Base-by-base conservation (phyloP, 2,888 invertebrate genomes). In the Cremastinae sp. region DNA sequence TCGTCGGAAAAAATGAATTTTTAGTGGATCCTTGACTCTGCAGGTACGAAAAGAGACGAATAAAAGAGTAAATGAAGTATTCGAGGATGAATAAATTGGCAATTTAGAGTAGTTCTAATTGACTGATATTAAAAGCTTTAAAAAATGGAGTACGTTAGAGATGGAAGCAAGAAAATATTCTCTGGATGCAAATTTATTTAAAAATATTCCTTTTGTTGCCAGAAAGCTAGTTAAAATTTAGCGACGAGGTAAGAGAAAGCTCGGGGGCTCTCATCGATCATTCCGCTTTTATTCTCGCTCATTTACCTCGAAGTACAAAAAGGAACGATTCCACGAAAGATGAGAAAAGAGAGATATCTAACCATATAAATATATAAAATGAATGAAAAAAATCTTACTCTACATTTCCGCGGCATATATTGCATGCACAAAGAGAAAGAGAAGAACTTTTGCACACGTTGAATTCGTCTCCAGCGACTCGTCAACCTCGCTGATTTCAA, bases 291-390 rank as follows among this genome's bases (percentile, higher is more conserved):
- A 43, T 78, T 71, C 12, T 58, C 20, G 43, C 37, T 62, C 69
- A 2, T 20, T 9, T 2, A 22, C 47, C 39, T 59, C 45, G n/a
- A 49, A 43, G 43, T 22, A 47, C 56, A 74, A 49, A 37, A 55
- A 70, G 62, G 74, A 79, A 79, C 75, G 74, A 69, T 68, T 59
- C 70, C 4, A 47, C 41, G 51, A 64, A 65, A 51, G 70, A 73
- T 66, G 68, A 72, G 66, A 58, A 18, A 9, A 28, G 58, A 16
- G 49, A 16, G 35, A 41, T 49, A 41, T 18, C 49, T 16, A 9
- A 16, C 10, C 18, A 22, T 28, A 45, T 39, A 16, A 47, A 41
- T 35, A 16, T 9, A 51, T 28, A 18, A n/a, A 53, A 16, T n/a
- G n/a, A n/a, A n/a, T n/a, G n/a, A 71, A 61, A 45, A 47, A 73